phyloP scores from a whole-genome alignment of 1,140 invertebrate genomes.

The Brachionus rotundiformis region DNA sequence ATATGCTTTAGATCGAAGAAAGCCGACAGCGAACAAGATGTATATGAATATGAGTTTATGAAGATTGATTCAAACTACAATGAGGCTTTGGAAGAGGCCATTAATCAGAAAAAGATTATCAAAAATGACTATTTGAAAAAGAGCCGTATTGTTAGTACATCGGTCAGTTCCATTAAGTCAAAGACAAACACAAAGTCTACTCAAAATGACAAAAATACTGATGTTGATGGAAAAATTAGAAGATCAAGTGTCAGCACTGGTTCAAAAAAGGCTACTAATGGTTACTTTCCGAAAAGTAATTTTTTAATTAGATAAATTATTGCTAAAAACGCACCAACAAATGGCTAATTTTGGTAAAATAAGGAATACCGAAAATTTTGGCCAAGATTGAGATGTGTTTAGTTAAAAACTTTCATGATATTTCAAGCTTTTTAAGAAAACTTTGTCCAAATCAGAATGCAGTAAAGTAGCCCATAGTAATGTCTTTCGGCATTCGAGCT shows the following conservation, averaged over 20 bases:
- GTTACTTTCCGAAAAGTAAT: too few relatives aligned
- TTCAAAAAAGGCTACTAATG: neutral
- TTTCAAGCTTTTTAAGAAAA: too few relatives aligned
- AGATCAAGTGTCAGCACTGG: neutral
- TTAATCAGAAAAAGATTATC: constrained; percentile 27
- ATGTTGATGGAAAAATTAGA: neutral
- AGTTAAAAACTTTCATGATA: too few relatives aligned
- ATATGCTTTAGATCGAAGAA: neutral
- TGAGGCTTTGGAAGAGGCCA: constrained; percentile 29
- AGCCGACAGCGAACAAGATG: neutral
- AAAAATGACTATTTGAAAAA: constrained; percentile 2
- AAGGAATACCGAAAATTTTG: too few relatives aligned
- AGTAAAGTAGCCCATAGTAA: too few relatives aligned
- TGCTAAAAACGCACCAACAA: too few relatives aligned
- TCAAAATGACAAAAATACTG: neutral
- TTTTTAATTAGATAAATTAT: too few relatives aligned
- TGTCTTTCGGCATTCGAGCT: too few relatives aligned
- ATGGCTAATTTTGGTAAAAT: too few relatives aligned
- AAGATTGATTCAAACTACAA: constrained; percentile 48
- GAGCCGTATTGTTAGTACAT: neutral
- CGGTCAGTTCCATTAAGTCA: neutral
- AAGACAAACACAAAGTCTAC: neutral
- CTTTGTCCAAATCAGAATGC: too few relatives aligned
- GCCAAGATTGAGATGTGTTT: too few relatives aligned
- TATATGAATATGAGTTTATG: neutral